Conservation (phyloP, 1,140 invertebrate genomes). For the Campoletis sonorensis region DNA sequence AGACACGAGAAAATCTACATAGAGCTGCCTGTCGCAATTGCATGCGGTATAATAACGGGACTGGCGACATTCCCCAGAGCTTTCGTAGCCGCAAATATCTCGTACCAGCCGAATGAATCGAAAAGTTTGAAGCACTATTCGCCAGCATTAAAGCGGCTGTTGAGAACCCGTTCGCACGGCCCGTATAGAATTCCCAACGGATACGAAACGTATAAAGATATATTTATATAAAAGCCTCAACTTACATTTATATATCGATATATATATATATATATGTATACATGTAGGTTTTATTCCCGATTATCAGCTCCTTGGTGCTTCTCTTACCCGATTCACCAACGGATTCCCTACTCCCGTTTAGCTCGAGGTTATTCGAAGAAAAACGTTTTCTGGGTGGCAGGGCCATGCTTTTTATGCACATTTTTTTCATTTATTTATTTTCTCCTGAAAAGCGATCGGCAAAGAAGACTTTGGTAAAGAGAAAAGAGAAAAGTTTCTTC, state of each 20-base stretch:
- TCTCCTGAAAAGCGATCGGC: slow-evolving; percentile 11
- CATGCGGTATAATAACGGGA: slow-evolving; percentile 24
- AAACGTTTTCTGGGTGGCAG: slow-evolving; percentile 13
- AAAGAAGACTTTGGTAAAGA: not conserved
- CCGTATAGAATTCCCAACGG: slow-evolving; percentile 37
- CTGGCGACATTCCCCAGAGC: not conserved
- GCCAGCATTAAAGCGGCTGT: slow-evolving; percentile 8
- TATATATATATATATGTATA: not conserved
- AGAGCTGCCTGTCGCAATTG: slow-evolving; percentile 8
- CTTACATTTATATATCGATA: slow-evolving; percentile 1
- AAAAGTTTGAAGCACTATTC: slow-evolving; percentile 38
- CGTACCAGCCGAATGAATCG: slow-evolving; percentile 37
- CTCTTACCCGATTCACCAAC: not conserved
- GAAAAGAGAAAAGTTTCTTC: not conserved
- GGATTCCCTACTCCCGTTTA: not conserved
- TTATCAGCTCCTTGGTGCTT: slow-evolving; percentile 22
- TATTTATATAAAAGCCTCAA: not conserved
- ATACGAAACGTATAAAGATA: not conserved
- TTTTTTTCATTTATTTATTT: slow-evolving; percentile 5
- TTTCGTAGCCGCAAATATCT: slow-evolving; percentile 29
- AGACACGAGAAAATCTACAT: slow-evolving; percentile 20
- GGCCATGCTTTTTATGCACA: not conserved
- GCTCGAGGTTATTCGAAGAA: slow-evolving; percentile 25
- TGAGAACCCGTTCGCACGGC: slow-evolving; percentile 18
- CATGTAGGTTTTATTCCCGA: slow-evolving; percentile 21